phyloP scores from a whole-genome alignment of 2,888 invertebrate species.

The Mongoloraphidia duomilia region DNA sequence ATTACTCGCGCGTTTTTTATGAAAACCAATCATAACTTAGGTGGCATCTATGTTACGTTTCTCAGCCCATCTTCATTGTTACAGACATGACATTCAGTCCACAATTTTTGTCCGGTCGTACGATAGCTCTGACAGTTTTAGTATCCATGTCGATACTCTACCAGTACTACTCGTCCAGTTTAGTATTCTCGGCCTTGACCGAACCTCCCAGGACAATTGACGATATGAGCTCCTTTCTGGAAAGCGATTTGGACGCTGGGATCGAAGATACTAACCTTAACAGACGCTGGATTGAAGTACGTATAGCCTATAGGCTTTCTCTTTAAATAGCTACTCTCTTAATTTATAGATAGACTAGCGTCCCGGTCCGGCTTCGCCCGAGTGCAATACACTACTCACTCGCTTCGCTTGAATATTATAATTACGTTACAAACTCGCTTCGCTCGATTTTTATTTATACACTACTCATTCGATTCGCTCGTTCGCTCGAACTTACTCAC shows the following conservation, averaged over 20 bases:
- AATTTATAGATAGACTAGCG: no score
- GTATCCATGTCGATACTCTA: constrained; percentile 45
- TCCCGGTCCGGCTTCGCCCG: no score
- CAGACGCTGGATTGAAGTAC: constrained; percentile 46
- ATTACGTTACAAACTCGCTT: no score
- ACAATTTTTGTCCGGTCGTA: constrained; percentile 34
- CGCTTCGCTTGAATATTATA: no score
- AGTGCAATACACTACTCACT: no score
- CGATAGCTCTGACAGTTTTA: constrained; percentile 36
- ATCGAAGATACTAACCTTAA: constrained; percentile 49
- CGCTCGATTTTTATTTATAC: no score
- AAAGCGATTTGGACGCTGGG: constrained; percentile 42
- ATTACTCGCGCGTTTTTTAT: no score
- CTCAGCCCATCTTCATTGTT: neutral
- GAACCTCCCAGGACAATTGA: constrained; percentile 46
- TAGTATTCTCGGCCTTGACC: constrained; percentile 48
- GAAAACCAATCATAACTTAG: no score
- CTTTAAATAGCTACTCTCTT: no score
- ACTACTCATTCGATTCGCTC: no score
- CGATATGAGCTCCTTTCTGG: constrained; percentile 39
- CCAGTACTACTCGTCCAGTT: constrained; percentile 55
- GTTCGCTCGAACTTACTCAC: no score
- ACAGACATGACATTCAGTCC: constrained; percentile 32
- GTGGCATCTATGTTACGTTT: no score
- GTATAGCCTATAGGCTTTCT: constrained; percentile 7